phyloP scores from a whole-genome alignment of 1,140 invertebrate species.

The Drosophila guanche region DNA sequence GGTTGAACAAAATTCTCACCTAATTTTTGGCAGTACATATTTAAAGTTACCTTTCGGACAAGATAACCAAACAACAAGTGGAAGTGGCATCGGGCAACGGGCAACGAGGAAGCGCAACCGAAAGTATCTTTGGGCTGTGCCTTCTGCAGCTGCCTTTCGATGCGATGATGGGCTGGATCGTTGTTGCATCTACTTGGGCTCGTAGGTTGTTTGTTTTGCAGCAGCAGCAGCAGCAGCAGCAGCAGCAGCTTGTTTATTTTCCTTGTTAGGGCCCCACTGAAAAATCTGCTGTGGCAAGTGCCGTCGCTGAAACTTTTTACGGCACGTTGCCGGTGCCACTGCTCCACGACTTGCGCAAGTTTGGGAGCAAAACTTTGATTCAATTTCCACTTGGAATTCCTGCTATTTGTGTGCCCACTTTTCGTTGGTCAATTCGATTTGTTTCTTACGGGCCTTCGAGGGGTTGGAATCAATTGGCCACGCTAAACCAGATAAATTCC shows the following conservation, averaged over 20 bases:
- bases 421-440: conserved; percentile 51
- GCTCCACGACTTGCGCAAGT: conserved; percentile 34
- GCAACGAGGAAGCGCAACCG: conserved; percentile 56
- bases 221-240: conserved; percentile 34
- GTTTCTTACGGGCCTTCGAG: conserved; percentile 1
- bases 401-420: conserved; percentile 29
- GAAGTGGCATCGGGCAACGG: conserved; percentile 28
- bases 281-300: conserved; percentile 42
- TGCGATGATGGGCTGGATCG: conserved; percentile 32
- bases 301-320: conserved; percentile 37
- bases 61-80: conserved; percentile 47
- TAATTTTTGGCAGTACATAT: conserved; percentile 70
- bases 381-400: conserved; percentile 42
- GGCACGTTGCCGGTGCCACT: no score
- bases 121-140: conserved; percentile 55
- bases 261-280: conserved; percentile 45
- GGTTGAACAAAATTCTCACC: conserved; percentile 64
- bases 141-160: conserved; percentile 42
- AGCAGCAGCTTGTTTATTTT: conserved; percentile 53
- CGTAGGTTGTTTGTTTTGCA: conserved; percentile 57
- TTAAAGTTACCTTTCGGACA: conserved; percentile 57
- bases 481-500: conserved; percentile 49
- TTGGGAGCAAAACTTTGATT: conserved; percentile 21
- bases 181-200: conserved; percentile 35
- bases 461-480: conserved; percentile 59